These are phyloP conservation scores for Epinotia brunnichana DNA, from an alignment of 2,888 invertebrate genomes.

Conservation along the genomic window DNA sequence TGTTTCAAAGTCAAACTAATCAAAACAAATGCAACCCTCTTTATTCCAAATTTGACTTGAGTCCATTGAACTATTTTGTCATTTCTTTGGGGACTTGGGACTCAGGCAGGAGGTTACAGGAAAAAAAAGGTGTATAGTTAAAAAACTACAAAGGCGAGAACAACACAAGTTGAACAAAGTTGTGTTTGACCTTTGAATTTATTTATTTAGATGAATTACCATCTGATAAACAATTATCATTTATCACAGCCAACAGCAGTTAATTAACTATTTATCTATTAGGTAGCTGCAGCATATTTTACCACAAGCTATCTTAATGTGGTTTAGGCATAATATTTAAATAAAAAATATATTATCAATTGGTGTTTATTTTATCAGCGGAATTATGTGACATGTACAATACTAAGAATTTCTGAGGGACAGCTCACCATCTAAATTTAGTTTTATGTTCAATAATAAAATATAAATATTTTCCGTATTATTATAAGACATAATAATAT, in stretches of 20 bases:
- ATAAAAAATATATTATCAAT: neutral
- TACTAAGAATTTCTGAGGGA: neutral
- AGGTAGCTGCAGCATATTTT: neutral
- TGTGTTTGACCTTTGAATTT: no score
- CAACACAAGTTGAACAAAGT: no score
- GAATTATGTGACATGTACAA: neutral
- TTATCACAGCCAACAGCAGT: neutral
- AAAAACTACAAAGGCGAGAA: no score
- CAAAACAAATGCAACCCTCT: no score
- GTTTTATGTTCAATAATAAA: no score
- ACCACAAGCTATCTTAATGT: slow-evolving; percentile 20
- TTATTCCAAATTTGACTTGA: no score
- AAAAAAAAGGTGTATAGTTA: no score
- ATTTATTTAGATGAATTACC: neutral
- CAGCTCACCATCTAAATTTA: no score
- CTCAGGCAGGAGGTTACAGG: no score
- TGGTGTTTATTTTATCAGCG: neutral
- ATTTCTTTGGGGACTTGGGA: no score
- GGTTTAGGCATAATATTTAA: slow-evolving; percentile 3
- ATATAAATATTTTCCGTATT: neutral
- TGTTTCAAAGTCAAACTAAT: no score
- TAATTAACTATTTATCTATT: neutral
- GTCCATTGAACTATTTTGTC: no score
- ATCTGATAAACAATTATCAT: neutral
- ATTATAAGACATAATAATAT: neutral